Percentiles rank a stretch among this genome's conserved stretches.
These are phyloP conservation scores for Chirona hameri DNA, from an alignment of 2,888 invertebrate species.

Conservation along the genomic window DNA sequence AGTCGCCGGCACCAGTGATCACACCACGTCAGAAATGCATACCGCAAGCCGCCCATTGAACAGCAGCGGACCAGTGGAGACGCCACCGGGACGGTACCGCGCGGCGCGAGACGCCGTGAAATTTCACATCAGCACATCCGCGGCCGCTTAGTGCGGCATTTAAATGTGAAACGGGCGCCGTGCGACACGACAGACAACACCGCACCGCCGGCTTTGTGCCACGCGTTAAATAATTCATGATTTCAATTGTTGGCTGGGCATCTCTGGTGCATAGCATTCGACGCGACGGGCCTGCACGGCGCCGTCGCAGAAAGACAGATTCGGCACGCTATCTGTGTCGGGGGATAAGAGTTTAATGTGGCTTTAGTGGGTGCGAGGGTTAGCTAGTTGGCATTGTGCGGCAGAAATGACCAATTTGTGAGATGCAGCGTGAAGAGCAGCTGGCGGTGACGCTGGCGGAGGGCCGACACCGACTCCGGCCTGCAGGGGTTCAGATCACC, in stretches of 20 bases:
- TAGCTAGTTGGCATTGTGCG: not conserved
- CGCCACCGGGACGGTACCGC: too few relatives aligned
- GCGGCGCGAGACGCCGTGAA: conserved; percentile 5
- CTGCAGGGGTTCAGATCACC: too few relatives aligned
- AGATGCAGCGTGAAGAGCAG: conserved; percentile 14
- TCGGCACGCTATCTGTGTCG: not conserved
- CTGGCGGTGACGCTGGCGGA: not conserved
- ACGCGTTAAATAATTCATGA: conserved; percentile 24
- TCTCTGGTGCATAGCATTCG: not conserved
- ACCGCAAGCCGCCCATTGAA: too few relatives aligned
- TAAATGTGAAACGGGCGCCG: conserved; percentile 2
- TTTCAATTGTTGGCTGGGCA: not conserved
- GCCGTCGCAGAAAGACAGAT: not conserved
- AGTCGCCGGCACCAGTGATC: too few relatives aligned
- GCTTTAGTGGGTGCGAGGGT: not conserved
- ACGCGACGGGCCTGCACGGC: not conserved
- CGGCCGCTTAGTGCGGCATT: not conserved
- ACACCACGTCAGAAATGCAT: too few relatives aligned
- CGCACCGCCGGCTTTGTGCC: not conserved
- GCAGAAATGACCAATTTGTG: conserved; percentile 24
- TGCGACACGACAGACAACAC: not conserved
- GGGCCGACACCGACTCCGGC: not conserved
- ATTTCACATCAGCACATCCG: conserved; percentile 6
- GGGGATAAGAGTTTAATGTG: conserved; percentile 23
- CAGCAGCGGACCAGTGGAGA: too few relatives aligned